These are phyloP conservation scores for Aphaenogaster rudis DNA, from an alignment of 1,140 invertebrate genomes.

Conservation along the genomic window DNA sequence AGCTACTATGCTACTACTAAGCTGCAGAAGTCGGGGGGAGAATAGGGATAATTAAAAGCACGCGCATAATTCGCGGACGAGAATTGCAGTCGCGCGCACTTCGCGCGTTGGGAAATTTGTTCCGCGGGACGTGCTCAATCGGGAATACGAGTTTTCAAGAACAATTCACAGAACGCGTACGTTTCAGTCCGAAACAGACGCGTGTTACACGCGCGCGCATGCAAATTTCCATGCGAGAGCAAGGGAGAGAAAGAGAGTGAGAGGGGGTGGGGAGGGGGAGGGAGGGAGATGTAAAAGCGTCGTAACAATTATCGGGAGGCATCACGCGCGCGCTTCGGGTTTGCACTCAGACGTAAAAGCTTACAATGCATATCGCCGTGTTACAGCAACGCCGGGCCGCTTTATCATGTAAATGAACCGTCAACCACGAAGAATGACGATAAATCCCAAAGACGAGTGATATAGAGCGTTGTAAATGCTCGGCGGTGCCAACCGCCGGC, in stretches of 20 bases:
- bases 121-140: conserved; percentile 29
- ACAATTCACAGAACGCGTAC: conserved; percentile 51
- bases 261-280: background rate
- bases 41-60: conserved; percentile 45
- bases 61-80: conserved; percentile 29
- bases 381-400: conserved; percentile 40
- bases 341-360: conserved; percentile 52
- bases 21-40: background rate
- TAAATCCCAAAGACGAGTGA: conserved; percentile 66
- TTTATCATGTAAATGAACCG: conserved; percentile 71
- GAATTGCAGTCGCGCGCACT: background rate
- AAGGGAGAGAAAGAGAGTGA: background rate
- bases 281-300: conserved; percentile 55
- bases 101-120: conserved; percentile 30
- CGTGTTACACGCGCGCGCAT: conserved; percentile 39
- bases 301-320: conserved; percentile 61
- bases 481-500: background rate
- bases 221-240: conserved; percentile 46
- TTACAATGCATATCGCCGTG: conserved; percentile 35
- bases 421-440: conserved; percentile 67
- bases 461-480: conserved; percentile 21
- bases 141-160: conserved; percentile 56
- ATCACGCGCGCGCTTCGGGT: conserved; percentile 52
- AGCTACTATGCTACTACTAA: background rate
- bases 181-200: conserved; percentile 55